These are phyloP conservation scores for Lerista edwardsae DNA, from an alignment of 2,797 vertebrate species.

Conservation along the genomic window DNA sequence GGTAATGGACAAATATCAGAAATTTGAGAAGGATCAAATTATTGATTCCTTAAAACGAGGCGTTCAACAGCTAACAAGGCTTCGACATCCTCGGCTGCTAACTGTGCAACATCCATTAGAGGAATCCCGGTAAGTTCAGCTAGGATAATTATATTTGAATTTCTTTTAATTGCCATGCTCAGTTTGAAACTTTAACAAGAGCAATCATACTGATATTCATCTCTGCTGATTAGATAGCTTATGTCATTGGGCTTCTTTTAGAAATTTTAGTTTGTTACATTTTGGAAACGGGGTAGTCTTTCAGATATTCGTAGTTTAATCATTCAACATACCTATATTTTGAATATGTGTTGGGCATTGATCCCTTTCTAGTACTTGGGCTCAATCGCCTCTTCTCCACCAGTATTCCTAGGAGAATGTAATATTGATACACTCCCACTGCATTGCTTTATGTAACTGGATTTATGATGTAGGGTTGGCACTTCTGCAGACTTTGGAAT, in stretches of 20 bases:
- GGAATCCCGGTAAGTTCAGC: conserved; percentile 89
- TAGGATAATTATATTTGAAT: conserved; percentile 13
- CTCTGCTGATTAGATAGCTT: too few relatives aligned
- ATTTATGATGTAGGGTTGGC: neutral
- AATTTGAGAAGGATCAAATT: conserved; percentile 98
- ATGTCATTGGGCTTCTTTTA: too few relatives aligned
- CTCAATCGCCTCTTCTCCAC: too few relatives aligned
- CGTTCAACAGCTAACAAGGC: conserved; percentile 94
- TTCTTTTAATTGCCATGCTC: neutral
- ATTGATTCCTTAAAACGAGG: conserved; percentile 93
- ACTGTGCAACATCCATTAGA: conserved; percentile 98
- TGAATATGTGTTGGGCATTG: neutral
- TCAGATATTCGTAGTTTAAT: neutral
- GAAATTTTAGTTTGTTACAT: neutral
- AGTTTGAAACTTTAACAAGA: neutral
- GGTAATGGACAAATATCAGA: conserved; percentile 93
- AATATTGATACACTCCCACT: too few relatives aligned
- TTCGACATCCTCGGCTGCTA: conserved; percentile 94
- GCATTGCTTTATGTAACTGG: too few relatives aligned
- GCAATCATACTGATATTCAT: neutral
- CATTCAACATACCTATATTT: neutral
- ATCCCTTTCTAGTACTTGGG: neutral
- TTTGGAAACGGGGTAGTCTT: neutral
- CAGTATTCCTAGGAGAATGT: too few relatives aligned
- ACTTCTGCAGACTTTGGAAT: neutral